Percentiles rank a stretch among this genome's conserved stretches.
These are phyloP conservation scores for Solen grandis DNA, from an alignment of 1,140 invertebrate species.

Conservation along the genomic window DNA sequence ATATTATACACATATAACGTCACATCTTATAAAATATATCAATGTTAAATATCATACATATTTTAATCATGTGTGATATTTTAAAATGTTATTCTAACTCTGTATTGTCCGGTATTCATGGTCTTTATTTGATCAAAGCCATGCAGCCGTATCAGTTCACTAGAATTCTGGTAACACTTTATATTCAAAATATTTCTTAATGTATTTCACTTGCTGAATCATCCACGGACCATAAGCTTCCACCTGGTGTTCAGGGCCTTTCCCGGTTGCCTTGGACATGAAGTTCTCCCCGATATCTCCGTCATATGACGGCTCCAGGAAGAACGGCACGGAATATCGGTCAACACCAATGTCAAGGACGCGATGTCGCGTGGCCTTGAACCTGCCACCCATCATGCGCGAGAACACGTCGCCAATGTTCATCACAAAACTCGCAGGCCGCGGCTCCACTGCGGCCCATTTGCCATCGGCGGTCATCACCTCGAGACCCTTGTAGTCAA, in stretches of 20 bases:
- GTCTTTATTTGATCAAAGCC: too few species aligned
- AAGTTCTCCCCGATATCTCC: slow-evolving; percentile 58
- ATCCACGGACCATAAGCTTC: slow-evolving; percentile 61
- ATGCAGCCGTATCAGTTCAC: too few species aligned
- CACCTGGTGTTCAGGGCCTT: slow-evolving; percentile 49
- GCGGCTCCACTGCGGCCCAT: slow-evolving; percentile 51
- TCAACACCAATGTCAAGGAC: slow-evolving; percentile 60
- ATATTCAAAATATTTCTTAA: slow-evolving; percentile 62
- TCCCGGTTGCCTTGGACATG: slow-evolving; percentile 48
- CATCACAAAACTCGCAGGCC: slow-evolving; percentile 56
- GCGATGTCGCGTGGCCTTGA: slow-evolving; percentile 60
- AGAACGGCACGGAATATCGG: slow-evolving; percentile 60
- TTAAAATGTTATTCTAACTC: too few species aligned
- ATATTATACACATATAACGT: too few species aligned
- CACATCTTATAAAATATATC: too few species aligned
- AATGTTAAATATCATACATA: too few species aligned
- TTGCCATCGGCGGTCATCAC: slow-evolving; percentile 51
- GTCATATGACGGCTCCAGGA: slow-evolving; percentile 54
- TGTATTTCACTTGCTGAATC: slow-evolving; percentile 57
- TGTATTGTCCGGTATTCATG: too few species aligned
- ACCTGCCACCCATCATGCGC: slow-evolving; percentile 55
- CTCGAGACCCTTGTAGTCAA: slow-evolving; percentile 54
- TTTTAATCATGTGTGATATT: too few species aligned
- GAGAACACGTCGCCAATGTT: slow-evolving; percentile 61
- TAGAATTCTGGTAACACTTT: slow-evolving; percentile 57